Conservation (phyloP, 1,140 invertebrate species). For the Drosophila ficusphila region DNA sequence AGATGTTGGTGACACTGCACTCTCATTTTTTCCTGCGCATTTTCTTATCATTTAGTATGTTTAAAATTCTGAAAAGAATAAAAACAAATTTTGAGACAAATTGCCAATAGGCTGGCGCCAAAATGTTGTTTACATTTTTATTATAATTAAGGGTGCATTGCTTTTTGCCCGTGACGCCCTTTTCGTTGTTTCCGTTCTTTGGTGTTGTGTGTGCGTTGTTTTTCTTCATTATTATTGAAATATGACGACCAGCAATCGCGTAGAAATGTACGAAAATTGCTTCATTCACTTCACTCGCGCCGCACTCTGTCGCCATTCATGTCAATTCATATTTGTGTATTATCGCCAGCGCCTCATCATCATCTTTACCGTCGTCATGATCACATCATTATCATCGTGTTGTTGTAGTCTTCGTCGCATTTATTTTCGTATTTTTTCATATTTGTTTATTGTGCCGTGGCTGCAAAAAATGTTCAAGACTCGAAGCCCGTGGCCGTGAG, state of each 20-base stretch:
- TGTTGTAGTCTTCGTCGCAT: slow-evolving; percentile 37
- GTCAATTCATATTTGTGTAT: slow-evolving; percentile 27
- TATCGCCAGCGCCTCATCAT: slow-evolving; percentile 7
- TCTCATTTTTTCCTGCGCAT: slow-evolving; percentile 14
- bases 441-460: slow-evolving; percentile 49
- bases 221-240: slow-evolving; percentile 11
- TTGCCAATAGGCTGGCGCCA: slow-evolving; percentile 50
- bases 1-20: too few species aligned
- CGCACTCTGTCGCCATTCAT: slow-evolving; percentile 34
- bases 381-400: slow-evolving; percentile 51
- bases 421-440: slow-evolving; percentile 36
- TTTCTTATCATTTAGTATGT: slow-evolving; percentile 30
- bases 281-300: slow-evolving; percentile 43
- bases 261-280: slow-evolving; percentile 37
- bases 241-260: background rate
- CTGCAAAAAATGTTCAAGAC: slow-evolving; percentile 17
- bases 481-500: slow-evolving; percentile 49
- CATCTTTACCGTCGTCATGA: slow-evolving; percentile 23
- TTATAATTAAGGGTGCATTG: slow-evolving; percentile 29
- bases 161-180: background rate
- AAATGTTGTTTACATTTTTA: slow-evolving; percentile 32
- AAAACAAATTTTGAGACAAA: slow-evolving; percentile 64
- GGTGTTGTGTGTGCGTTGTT: background rate
- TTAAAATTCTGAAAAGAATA: slow-evolving; percentile 14
- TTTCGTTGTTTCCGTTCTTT: slow-evolving; percentile 19